Conservation (phyloP, 2,888 invertebrate species). For the Drosophila kokeensis region DNA sequence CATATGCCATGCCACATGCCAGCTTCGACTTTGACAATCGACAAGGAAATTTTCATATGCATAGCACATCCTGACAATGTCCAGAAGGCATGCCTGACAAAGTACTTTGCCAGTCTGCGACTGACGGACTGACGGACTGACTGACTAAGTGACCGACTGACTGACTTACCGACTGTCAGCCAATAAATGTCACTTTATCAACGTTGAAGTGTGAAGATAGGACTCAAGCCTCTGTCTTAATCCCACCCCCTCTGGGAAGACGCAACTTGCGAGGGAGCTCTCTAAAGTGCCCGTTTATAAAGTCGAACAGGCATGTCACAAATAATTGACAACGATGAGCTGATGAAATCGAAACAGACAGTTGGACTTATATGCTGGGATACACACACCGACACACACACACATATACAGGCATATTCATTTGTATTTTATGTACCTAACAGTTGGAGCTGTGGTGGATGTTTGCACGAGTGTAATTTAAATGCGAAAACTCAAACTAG, state of each 20-base stretch:
- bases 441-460: neutral
- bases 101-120: constrained; percentile 45
- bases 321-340: constrained; percentile 74
- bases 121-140: constrained; percentile 31
- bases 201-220: constrained; percentile 64
- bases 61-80: constrained; percentile 73
- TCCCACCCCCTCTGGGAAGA: constrained; percentile 19
- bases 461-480: neutral
- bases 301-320: constrained; percentile 67
- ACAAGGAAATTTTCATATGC: constrained; percentile 63
- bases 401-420: neutral
- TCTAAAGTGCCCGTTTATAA: constrained; percentile 70
- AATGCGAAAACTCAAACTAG: neutral
- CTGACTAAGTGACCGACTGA: constrained; percentile 17
- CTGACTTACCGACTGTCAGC: constrained; percentile 55
- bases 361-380: constrained; percentile 24
- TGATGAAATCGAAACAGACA: constrained; percentile 65
- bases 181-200: constrained; percentile 75
- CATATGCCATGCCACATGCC: constrained; percentile 27
- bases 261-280: constrained; percentile 16
- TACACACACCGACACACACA: neutral
- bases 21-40: constrained; percentile 8
- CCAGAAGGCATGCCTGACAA: constrained; percentile 58
- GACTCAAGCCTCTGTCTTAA: constrained; percentile 33
- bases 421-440: constrained; percentile 1